A percentile compares a stretch with the other conserved stretches of the same genome.
phyloP scores from a whole-genome alignment of 2,797 vertebrate genomes.

The Dromococcyx pavoninus region DNA sequence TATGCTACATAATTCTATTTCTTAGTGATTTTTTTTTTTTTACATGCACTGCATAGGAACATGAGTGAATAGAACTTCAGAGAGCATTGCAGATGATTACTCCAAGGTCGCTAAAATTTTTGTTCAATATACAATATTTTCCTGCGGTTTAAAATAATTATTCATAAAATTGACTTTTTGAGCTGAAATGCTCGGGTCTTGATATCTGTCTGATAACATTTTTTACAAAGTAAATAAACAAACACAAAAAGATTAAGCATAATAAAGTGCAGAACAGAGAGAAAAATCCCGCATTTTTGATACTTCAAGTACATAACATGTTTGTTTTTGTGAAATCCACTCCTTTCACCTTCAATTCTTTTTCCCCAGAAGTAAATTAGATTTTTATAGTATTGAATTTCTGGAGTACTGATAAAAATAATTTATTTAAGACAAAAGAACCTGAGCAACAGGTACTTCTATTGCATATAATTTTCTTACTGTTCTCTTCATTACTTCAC shows the following conservation, averaged over 20 bases:
- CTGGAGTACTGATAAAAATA: neutral
- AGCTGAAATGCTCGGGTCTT: neutral
- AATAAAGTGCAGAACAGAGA: neutral
- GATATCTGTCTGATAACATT: neutral
- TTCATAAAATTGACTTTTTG: neutral
- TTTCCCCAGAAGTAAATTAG: neutral
- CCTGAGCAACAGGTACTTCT: neutral
- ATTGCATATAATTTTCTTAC: neutral
- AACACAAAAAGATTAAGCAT: neutral
- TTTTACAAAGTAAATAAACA: neutral
- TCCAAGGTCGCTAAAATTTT: neutral
- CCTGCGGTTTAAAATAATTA: neutral
- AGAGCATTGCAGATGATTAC: neutral
- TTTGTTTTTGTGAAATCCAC: neutral
- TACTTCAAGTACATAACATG: neutral
- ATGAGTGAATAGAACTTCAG: neutral
- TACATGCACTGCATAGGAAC: neutral
- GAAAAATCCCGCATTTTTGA: fast-evolving
- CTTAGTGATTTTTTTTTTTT: neutral
- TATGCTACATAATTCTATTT: neutral
- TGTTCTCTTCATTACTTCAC: neutral
- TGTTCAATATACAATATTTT: neutral
- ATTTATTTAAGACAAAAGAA: neutral
- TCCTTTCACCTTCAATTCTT: neutral
- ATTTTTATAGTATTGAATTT: neutral